Evolutionary conservation across 2,888 invertebrate species (phyloP), one percentile per base, ranked within the genome.

Genomic region (Oxycera nigricornis): DNA sequence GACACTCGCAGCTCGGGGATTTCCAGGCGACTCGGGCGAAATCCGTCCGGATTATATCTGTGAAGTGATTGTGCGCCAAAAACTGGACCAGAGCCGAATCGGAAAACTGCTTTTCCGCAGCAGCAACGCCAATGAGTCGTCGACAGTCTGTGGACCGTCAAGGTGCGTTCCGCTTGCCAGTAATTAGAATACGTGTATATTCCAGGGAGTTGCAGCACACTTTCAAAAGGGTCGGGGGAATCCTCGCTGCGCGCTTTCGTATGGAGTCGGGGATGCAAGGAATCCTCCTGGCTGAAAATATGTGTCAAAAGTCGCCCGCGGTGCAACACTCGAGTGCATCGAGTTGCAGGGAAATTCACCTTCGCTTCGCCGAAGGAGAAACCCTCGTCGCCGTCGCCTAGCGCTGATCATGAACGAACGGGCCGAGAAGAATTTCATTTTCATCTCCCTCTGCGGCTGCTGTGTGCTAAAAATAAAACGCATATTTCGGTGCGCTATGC

Each of bases 71-170:
- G 65, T 65, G 65, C 65, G 65, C 65, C 65, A 65, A 65, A 65
- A 65, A 31, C 65, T 65, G 75, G 77, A 77, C 77, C 77, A 31
- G 35, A 70, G 52, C 65, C 73, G 65, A 73, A 73, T 52, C 50
- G 26, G 61, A 72, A 72, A 72, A 61, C 22, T 61, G 41, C 72
- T 31, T 65, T 26, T 65, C 39, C 65, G 52, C 70, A 46, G 52
- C 70, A 46, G 52, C 72, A 73, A 72, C 80, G 81, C 81, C 81
- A 81, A 81, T 81, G 81, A 81, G 81, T 81, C 81, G 81, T 80
- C 81, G 81, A 81, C 81, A 81, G 82, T 81, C 81, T 81, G 81
- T 81, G 81, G 81, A 81, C 81, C 81, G 81, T 81, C 81, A 82
- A 81, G 81, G 81, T 81, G 73, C 73, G 73, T 73, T 11, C 55